Percentiles rank a stretch among this genome's conserved stretches.
phyloP scores from a whole-genome alignment of 2,888 invertebrate species.

The Dasysyrphus albostriatus region DNA sequence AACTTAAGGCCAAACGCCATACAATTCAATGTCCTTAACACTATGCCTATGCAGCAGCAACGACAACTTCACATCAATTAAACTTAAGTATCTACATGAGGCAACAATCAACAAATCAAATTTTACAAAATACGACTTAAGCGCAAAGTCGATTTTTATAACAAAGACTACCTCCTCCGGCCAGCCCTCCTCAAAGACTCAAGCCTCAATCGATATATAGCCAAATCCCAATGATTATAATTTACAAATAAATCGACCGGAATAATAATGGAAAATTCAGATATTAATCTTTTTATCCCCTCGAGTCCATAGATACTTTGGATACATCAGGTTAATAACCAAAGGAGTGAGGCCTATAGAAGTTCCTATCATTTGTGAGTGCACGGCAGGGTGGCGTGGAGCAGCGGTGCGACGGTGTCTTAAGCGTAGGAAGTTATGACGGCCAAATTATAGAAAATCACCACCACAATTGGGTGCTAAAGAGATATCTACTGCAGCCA shows the following conservation, averaged over 20 bases:
- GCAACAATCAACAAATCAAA: slow-evolving; percentile 68
- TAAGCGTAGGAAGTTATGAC: slow-evolving; percentile 65
- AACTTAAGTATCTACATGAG: slow-evolving; percentile 42
- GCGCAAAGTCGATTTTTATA: background rate
- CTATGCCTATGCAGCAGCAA: background rate
- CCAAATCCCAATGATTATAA: slow-evolving; percentile 68
- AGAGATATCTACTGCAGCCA: slow-evolving; percentile 54
- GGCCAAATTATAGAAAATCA: slow-evolving; percentile 75
- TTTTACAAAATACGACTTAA: slow-evolving; percentile 55
- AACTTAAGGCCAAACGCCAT: slow-evolving; percentile 40
- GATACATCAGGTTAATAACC: slow-evolving; percentile 48
- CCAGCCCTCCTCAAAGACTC: background rate
- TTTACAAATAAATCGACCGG: slow-evolving; percentile 70
- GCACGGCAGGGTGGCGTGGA: background rate
- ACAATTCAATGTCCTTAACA: slow-evolving; percentile 50
- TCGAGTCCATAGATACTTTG: slow-evolving; percentile 32
- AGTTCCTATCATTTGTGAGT: background rate
- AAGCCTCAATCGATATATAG: background rate
- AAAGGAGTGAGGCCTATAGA: slow-evolving; percentile 7
- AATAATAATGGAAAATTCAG: slow-evolving; percentile 74
- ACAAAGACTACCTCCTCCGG: slow-evolving; percentile 11
- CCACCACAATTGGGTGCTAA: slow-evolving; percentile 74
- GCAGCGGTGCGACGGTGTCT: background rate
- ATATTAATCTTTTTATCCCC: slow-evolving; percentile 70
- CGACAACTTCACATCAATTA: slow-evolving; percentile 68